phyloP scores from a whole-genome alignment of 1,140 invertebrate genomes.

The Caenorhabditis brenneri region DNA sequence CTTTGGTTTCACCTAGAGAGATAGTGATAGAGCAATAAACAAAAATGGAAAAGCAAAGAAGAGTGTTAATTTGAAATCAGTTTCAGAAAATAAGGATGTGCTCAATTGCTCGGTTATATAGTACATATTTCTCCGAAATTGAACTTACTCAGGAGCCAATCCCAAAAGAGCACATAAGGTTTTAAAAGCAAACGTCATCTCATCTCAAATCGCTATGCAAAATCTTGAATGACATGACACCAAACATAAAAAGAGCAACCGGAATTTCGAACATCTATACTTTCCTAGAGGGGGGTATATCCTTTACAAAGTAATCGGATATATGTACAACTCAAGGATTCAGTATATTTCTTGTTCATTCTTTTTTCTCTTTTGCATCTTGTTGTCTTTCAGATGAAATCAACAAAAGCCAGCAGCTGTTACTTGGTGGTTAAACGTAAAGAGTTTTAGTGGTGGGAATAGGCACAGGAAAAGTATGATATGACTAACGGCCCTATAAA shows the following conservation, averaged over 20 bases:
- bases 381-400: conserved; percentile 23
- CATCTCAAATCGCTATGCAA: background rate
- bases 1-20: too few relatives aligned
- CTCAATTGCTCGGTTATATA: too few relatives aligned
- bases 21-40: too few relatives aligned
- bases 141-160: background rate
- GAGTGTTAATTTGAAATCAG: too few relatives aligned
- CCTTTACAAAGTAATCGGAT: conserved; percentile 14
- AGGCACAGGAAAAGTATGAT: conserved; percentile 12
- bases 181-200: background rate
- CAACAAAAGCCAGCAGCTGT: conserved; percentile 18
- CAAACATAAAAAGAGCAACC: background rate
- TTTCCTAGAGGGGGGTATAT: background rate
- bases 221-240: conserved; percentile 1
- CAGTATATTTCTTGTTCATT: background rate
- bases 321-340: conserved; percentile 15
- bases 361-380: background rate
- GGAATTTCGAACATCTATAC: conserved; percentile 24
- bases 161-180: background rate
- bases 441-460: background rate
- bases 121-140: background rate
- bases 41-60: too few relatives aligned
- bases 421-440: background rate
- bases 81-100: too few relatives aligned
- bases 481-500: conserved; percentile 31